A percentile compares a stretch with the other conserved stretches of the same genome.
Conservation (phyloP, 2,113 vertebrate species). For the Muntiacus reevesi region DNA sequence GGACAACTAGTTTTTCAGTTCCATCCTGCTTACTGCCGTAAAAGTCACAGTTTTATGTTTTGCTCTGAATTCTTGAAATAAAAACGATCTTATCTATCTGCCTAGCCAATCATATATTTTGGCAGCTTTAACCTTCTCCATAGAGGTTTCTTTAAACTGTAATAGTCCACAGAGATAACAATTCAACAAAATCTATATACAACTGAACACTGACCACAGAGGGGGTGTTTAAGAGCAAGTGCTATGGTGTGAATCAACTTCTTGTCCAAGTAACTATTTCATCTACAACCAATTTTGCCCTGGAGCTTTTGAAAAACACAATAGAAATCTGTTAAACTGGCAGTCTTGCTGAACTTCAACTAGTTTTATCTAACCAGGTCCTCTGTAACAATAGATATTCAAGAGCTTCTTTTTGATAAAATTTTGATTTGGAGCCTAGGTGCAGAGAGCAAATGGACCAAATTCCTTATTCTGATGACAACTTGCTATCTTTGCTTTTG, state of each 20-base stretch:
- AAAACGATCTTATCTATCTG: conserved; percentile 48
- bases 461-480: not conserved
- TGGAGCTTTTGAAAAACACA: conserved; percentile 44
- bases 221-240: not conserved
- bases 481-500: not conserved
- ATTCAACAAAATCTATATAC: not conserved
- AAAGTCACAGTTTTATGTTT: not conserved
- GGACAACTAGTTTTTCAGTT: not conserved
- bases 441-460: conserved; percentile 27
- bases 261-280: conserved; percentile 50
- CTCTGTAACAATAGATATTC: not conserved
- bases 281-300: conserved; percentile 53
- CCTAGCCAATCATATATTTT: not conserved
- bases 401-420: conserved; percentile 14
- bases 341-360: conserved; percentile 41
- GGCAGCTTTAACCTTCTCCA: conserved; percentile 16
- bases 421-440: conserved; percentile 1
- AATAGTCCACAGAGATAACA: not conserved
- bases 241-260: conserved; percentile 30
- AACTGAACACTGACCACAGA: conserved; percentile 28
- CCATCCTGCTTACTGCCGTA: not conserved
- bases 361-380: conserved; percentile 54
- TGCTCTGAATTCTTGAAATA: conserved; percentile 41
- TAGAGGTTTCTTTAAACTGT: not conserved
- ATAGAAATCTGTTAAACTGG: conserved; percentile 66